phyloP scores from a whole-genome alignment of 1,140 invertebrate genomes.

The Lycorma delicatula region DNA sequence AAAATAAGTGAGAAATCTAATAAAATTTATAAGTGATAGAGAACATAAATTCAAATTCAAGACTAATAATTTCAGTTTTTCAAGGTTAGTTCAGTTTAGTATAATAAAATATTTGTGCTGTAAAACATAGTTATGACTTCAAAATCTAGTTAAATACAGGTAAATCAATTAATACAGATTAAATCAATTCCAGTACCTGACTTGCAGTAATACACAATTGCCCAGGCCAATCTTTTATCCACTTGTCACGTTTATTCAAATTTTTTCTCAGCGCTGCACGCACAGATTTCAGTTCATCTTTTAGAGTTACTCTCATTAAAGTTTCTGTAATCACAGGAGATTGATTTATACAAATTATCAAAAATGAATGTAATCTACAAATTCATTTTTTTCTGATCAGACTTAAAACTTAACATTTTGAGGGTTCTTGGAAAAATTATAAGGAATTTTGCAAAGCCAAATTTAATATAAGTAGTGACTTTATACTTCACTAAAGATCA shows the following conservation, averaged over 20 bases:
- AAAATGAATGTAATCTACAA: constrained; percentile 1
- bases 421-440: no score
- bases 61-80: no score
- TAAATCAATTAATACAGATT: neutral
- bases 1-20: no score
- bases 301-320: constrained; percentile 51
- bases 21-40: no score
- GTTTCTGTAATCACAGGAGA: constrained; percentile 42
- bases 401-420: constrained; percentile 28
- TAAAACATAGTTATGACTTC: no score
- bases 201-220: constrained; percentile 63
- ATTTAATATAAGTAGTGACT: no score
- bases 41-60: constrained; percentile 2
- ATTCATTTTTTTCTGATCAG: constrained; percentile 13
- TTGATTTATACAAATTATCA: neutral
- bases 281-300: constrained; percentile 45
- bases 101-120: no score
- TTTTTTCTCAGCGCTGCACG: constrained; percentile 54
- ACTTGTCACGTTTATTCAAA: constrained; percentile 56
- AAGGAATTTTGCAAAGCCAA: no score
- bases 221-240: constrained; percentile 62
- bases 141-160: neutral
- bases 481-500: no score
- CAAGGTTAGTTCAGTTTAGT: no score
- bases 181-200: constrained; percentile 40